Evolutionary conservation across 2,888 invertebrate genomes (phyloP).

Genomic region (Portevinia maculata): DNA sequence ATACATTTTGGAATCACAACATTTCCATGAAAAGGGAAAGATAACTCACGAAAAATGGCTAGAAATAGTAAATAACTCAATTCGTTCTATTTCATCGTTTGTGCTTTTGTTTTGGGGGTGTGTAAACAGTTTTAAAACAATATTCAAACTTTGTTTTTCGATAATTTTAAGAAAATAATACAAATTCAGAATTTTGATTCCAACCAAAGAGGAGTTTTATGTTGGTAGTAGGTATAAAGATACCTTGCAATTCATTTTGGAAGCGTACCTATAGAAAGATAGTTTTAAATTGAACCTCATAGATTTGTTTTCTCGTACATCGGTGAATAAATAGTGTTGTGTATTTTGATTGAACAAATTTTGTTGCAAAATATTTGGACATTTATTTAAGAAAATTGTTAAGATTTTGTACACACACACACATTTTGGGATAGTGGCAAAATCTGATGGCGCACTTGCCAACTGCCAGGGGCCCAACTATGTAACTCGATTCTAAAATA

Average conservation of each 20-base stretch:
- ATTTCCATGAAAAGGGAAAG: not conserved
- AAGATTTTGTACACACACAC: no score
- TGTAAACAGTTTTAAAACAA: constrained; percentile 72
- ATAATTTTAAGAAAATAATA: constrained; percentile 71
- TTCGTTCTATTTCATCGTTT: constrained; percentile 42
- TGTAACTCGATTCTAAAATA: no score
- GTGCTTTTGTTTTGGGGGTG: constrained; percentile 58
- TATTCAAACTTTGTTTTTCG: constrained; percentile 73
- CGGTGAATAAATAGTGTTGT: constrained; percentile 41
- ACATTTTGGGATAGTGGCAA: no score
- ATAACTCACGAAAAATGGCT: constrained; percentile 16
- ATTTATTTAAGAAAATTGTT: not conserved
- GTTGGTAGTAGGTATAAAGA: constrained; percentile 25
- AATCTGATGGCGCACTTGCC: no score
- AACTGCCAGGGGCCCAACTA: no score
- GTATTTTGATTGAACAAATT: constrained; percentile 64
- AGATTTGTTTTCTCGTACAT: constrained; percentile 34
- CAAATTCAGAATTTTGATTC: constrained; percentile 54
- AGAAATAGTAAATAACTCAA: constrained; percentile 54
- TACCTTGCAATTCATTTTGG: constrained; percentile 41
- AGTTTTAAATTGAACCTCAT: constrained; percentile 6
- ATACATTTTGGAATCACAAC: constrained; percentile 11
- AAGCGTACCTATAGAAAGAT: constrained; percentile 27
- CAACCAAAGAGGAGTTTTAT: constrained; percentile 1
- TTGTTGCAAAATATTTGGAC: not conserved